A percentile compares a stretch with the other conserved stretches of the same genome.
Evolutionary conservation across 1,140 invertebrate genomes (phyloP).

Genomic region (Drosophila kanapiae): DNA sequence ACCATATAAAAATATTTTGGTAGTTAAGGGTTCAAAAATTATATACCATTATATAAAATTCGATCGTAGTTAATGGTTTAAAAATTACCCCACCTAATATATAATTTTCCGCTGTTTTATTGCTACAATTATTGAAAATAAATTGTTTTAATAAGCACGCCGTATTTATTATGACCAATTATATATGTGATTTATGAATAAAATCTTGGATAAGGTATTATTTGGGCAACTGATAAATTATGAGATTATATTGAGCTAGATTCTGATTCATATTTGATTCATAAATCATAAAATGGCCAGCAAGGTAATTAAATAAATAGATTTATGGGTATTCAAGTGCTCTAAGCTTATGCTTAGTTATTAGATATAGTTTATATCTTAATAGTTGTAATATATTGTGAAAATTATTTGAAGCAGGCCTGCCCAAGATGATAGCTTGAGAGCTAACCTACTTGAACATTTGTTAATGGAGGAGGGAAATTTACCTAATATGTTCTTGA

Average conservation of each 20-base stretch:
- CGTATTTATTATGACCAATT: not conserved
- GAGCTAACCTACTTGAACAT: no score
- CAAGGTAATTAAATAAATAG: no score
- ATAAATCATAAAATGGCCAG: no score
- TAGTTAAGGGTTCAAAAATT: no score
- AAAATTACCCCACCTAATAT: not conserved
- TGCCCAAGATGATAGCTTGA: not conserved
- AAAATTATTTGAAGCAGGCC: not conserved
- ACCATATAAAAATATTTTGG: no score
- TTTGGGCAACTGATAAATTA: not conserved
- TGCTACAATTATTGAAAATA: not conserved
- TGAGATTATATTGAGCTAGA: not conserved
- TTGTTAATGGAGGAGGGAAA: no score
- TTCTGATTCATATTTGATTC: not conserved
- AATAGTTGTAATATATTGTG: not conserved
- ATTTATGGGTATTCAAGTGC: no score
- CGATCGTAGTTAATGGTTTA: not conserved
- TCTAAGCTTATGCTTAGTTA: no score
- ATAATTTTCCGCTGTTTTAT: slow-evolving; percentile 3
- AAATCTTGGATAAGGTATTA: not conserved
- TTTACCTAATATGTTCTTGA: slow-evolving; percentile 84
- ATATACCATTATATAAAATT: not conserved
- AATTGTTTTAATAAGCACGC: not conserved
- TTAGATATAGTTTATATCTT: no score
- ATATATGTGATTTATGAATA: not conserved